Conservation (phyloP, 2,888 invertebrate species). For the Scelioninae gen. 1 region DNA sequence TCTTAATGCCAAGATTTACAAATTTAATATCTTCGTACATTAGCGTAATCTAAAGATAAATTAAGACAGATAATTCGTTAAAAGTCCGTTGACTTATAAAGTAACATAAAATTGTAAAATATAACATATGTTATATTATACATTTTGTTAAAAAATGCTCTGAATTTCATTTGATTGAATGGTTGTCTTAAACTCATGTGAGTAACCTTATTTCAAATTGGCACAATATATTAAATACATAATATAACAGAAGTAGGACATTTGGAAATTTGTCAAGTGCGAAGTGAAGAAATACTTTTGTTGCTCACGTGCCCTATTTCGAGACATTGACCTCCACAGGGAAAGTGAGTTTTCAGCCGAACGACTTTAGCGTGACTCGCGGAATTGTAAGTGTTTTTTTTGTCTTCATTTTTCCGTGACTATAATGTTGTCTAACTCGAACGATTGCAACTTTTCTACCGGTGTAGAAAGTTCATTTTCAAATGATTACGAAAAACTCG, state of each 20-base stretch:
- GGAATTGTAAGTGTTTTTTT: conserved; percentile 40
- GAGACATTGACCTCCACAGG: conserved; percentile 67
- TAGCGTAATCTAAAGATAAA: not conserved
- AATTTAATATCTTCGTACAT: conserved; percentile 7
- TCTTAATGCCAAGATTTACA: conserved; percentile 12
- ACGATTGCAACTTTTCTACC: conserved; percentile 15
- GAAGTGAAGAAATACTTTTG: conserved; percentile 56
- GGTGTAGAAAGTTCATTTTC: conserved; percentile 63
- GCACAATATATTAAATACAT: conserved; percentile 24
- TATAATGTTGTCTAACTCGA: conserved; percentile 40
- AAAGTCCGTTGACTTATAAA: too few species aligned
- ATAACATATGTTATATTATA: too few species aligned
- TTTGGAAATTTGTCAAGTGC: conserved; percentile 63
- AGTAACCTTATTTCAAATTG: conserved; percentile 37
- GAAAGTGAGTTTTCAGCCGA: conserved; percentile 68
- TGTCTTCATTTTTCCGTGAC: conserved; percentile 33
- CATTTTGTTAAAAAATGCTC: not conserved
- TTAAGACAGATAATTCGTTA: conserved; percentile 1
- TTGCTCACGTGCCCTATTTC: conserved; percentile 54
- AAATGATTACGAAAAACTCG: conserved; percentile 40
- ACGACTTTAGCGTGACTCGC: conserved; percentile 59
- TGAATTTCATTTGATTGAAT: not conserved
- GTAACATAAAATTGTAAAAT: too few species aligned
- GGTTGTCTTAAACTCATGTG: not conserved
- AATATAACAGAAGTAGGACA: conserved; percentile 48